Percentiles rank a stretch among this genome's conserved stretches.
phyloP scores from a whole-genome alignment of 2,888 invertebrate species.

The Tachina fera region DNA sequence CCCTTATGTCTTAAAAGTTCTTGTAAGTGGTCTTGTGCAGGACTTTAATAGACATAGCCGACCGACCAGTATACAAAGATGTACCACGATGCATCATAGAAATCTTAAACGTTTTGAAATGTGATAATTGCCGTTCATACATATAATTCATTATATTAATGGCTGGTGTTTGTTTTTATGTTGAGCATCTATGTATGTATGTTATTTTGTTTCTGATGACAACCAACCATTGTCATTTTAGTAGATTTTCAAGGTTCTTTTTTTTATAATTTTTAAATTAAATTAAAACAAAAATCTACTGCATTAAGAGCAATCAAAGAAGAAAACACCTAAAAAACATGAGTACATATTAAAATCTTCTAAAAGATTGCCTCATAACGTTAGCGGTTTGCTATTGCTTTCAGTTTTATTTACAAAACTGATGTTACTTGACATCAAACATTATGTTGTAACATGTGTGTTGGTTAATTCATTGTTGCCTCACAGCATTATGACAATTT shows the following conservation, averaged over 20 bases:
- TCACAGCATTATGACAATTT: background rate
- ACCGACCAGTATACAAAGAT: background rate
- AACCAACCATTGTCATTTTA: slow-evolving; percentile 50
- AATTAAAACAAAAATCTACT: slow-evolving; percentile 45
- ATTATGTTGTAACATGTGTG: slow-evolving; percentile 26
- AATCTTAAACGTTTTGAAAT: slow-evolving; percentile 70
- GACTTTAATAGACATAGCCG: background rate
- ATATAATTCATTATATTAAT: slow-evolving; percentile 6
- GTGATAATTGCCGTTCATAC: slow-evolving; percentile 66
- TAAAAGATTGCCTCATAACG: slow-evolving; percentile 61
- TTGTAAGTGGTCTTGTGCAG: no score
- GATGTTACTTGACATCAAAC: slow-evolving; percentile 51
- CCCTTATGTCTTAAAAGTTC: no score
- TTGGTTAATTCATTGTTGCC: slow-evolving; percentile 16
- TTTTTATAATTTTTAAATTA: slow-evolving; percentile 50
- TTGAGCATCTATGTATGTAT: slow-evolving; percentile 23
- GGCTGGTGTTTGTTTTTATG: slow-evolving; percentile 32
- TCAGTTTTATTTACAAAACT: slow-evolving; percentile 35
- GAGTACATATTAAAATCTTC: slow-evolving; percentile 14
- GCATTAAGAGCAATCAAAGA: slow-evolving; percentile 32
- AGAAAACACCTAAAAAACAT: slow-evolving; percentile 14
- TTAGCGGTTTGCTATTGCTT: slow-evolving; percentile 61
- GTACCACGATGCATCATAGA: slow-evolving; percentile 27
- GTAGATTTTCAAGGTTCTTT: slow-evolving; percentile 67
- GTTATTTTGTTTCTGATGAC: slow-evolving; percentile 3